These are phyloP conservation scores for Suricata suricatta DNA, from an alignment of 2,113 vertebrate species.

Conservation along the genomic window DNA sequence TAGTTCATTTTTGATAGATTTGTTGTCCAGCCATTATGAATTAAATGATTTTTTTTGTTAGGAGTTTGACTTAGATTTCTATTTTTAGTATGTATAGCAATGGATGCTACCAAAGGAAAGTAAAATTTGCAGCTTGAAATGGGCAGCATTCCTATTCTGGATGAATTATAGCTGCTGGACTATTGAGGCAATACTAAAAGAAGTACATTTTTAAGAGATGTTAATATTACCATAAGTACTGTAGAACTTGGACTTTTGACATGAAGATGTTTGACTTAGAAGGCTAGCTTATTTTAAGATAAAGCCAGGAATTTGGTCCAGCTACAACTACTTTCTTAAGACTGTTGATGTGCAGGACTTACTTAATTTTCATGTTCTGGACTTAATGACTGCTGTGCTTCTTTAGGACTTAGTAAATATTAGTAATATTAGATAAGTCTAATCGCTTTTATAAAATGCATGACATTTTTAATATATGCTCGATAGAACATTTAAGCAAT, in stretches of 20 bases:
- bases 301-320: constrained; percentile 45
- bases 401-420: constrained; percentile 41
- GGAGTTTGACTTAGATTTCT: constrained; percentile 61
- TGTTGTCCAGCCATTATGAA: constrained; percentile 71
- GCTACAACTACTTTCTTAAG: background rate
- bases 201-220: constrained; percentile 46
- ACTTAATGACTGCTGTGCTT: constrained; percentile 14
- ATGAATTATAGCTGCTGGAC: constrained; percentile 41
- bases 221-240: constrained; percentile 47
- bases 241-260: constrained; percentile 46
- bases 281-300: constrained; percentile 40
- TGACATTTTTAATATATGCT: constrained; percentile 65
- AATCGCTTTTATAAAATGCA: constrained; percentile 61
- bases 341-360: constrained; percentile 35
- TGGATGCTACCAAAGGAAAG: constrained; percentile 70
- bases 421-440: constrained; percentile 53
- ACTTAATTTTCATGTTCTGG: constrained; percentile 34
- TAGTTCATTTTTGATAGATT: constrained; percentile 78
- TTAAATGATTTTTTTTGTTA: constrained; percentile 39
- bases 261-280: constrained; percentile 42
- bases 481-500: constrained; percentile 17
- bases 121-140: background rate
- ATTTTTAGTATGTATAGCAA: constrained; percentile 70
- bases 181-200: constrained; percentile 35
- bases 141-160: constrained; percentile 63